phyloP scores from a whole-genome alignment of 1,140 invertebrate species.

The Asobara japonica region DNA sequence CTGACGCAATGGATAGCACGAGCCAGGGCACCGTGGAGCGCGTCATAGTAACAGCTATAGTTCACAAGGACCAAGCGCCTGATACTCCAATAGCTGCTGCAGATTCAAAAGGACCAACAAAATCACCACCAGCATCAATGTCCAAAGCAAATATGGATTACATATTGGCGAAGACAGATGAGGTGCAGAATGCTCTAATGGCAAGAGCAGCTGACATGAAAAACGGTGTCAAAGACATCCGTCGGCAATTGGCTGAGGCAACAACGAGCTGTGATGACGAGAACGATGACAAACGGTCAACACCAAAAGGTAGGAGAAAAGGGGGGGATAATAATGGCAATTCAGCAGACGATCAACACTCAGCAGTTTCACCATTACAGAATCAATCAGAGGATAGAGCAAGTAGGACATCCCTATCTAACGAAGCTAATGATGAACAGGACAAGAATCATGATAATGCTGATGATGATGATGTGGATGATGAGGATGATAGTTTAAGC shows the following conservation, averaged over 20 bases:
- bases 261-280: conserved; percentile 50
- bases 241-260: conserved; percentile 59
- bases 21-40: conserved; percentile 59
- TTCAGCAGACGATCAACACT: conserved; percentile 32
- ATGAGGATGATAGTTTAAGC: neutral
- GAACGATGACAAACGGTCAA: conserved; percentile 31
- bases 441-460: neutral
- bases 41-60: conserved; percentile 55
- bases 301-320: conserved; percentile 35
- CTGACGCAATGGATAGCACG: conserved; percentile 56
- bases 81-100: conserved; percentile 49
- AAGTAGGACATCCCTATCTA: neutral
- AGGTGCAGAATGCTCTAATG: conserved; percentile 47
- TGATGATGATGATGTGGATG: no score
- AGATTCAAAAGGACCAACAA: conserved; percentile 29
- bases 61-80: conserved; percentile 57
- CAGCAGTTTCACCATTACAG: conserved; percentile 40
- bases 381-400: conserved; percentile 37
- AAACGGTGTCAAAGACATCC: conserved; percentile 57
- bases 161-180: conserved; percentile 51
- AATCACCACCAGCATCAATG: conserved; percentile 29
- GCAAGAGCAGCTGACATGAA: conserved; percentile 53
- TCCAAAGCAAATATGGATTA: conserved; percentile 46
- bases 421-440: neutral
- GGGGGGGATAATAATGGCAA: conserved; percentile 28